Conservation (phyloP, 1,140 invertebrate genomes). For the Medauroidea extradentata region DNA sequence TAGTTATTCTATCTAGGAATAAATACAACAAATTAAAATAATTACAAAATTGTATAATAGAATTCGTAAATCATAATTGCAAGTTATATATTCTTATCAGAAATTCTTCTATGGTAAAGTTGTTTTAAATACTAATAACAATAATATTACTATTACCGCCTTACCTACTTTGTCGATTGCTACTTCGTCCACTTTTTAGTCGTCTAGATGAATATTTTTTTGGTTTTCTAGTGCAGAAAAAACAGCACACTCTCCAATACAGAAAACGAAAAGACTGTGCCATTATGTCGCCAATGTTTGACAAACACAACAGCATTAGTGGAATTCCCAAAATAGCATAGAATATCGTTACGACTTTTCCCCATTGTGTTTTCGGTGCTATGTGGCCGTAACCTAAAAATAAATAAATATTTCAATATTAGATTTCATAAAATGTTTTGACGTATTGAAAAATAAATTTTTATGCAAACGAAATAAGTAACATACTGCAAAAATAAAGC, state of each 20-base stretch:
- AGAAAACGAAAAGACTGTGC: conserved; percentile 89
- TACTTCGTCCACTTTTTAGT: conserved; percentile 10
- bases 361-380: conserved; percentile 85
- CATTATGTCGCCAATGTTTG: conserved; percentile 95
- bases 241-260: conserved; percentile 87
- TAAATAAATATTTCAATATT: neutral
- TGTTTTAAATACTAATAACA: no score
- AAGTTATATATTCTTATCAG: no score
- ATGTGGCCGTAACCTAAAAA: conserved; percentile 90
- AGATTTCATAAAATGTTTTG: no score
- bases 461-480: no score
- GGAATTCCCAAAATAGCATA: conserved; percentile 95
- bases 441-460: no score
- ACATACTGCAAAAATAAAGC: no score
- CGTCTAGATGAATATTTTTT: conserved; percentile 49
- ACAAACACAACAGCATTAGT: conserved; percentile 87
- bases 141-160: no score
- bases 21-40: no score
- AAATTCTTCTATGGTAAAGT: no score
- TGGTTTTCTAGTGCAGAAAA: conserved; percentile 76
- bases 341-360: conserved; percentile 91
- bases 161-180: neutral
- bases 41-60: no score
- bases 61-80: no score
- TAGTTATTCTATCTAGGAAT: no score